Evolutionary conservation across 2,797 vertebrate species (phyloP).

Genomic region (Sebastes hopkinsi): DNA sequence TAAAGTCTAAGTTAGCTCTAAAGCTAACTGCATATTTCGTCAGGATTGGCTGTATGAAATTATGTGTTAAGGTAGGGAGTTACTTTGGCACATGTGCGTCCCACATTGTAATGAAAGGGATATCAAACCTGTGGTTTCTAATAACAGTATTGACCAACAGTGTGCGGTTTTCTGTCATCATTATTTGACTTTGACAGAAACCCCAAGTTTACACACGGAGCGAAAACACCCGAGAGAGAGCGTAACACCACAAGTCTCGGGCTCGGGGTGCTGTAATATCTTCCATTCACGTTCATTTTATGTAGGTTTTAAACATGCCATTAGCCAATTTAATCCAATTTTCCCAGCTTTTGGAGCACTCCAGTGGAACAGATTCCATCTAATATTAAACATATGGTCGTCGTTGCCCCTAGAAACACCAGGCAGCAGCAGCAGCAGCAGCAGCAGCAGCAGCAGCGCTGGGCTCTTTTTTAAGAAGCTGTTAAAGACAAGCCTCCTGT

Average conservation of each 20-base stretch:
- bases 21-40: not conserved
- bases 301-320: slow-evolving; percentile 88
- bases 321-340: slow-evolving; percentile 90
- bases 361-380: slow-evolving; percentile 86
- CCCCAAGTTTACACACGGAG: slow-evolving; percentile 80
- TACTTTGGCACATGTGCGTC: slow-evolving; percentile 51
- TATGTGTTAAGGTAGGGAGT: slow-evolving; percentile 41
- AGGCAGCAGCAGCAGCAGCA: slow-evolving; percentile 16
- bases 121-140: slow-evolving; percentile 78
- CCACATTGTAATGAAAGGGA: slow-evolving; percentile 74
- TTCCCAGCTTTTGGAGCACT: slow-evolving; percentile 85
- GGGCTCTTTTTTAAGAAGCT: slow-evolving; percentile 64
- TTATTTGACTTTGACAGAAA: slow-evolving; percentile 80
- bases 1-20: not conserved
- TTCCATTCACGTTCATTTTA: slow-evolving; percentile 86
- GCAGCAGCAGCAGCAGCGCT: slow-evolving; percentile 48
- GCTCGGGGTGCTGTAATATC: slow-evolving; percentile 79
- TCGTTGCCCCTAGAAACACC: slow-evolving; percentile 76
- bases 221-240: slow-evolving; percentile 69
- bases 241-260: slow-evolving; percentile 70
- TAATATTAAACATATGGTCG: slow-evolving; percentile 90
- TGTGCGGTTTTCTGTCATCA: slow-evolving; percentile 74
- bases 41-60: slow-evolving; percentile 20
- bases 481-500: slow-evolving; percentile 75
- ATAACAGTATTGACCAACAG: slow-evolving; percentile 79